A percentile compares a stretch with the other conserved stretches of the same genome.
Conservation (phyloP, 2,797 vertebrate species). For the Saxicola maurus region DNA sequence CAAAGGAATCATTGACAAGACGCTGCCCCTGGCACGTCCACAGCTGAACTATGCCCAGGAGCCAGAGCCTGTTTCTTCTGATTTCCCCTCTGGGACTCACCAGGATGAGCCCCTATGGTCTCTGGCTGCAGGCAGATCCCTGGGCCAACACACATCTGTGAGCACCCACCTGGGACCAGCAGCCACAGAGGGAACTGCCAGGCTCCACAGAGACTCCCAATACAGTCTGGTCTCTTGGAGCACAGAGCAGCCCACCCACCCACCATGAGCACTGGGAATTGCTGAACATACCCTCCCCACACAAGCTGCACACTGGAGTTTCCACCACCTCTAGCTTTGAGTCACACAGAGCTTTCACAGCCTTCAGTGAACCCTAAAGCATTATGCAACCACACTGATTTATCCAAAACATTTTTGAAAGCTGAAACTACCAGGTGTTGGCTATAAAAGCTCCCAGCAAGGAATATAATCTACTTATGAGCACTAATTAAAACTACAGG, state of each 20-base stretch:
- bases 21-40: neutral
- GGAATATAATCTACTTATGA: neutral
- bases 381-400: neutral
- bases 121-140: neutral
- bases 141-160: fast-evolving
- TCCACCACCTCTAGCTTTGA: neutral
- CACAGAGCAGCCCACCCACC: neutral
- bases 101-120: fast-evolving
- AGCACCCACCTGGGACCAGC: neutral
- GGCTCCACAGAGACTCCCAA: neutral
- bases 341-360: neutral
- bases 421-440: neutral
- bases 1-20: slow-evolving; percentile 56
- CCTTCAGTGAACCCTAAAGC: neutral
- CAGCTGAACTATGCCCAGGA: slow-evolving; percentile 4
- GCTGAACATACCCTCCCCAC: neutral
- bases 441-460: neutral
- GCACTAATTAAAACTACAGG: neutral
- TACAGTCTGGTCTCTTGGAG: fast-evolving
- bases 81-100: neutral
- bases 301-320: neutral
- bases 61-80: neutral
- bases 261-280: neutral
- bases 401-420: neutral
- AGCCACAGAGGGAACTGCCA: fast-evolving